phyloP scores from a whole-genome alignment of 1,140 invertebrate species.

The Drosophila melanogaster region DNA sequence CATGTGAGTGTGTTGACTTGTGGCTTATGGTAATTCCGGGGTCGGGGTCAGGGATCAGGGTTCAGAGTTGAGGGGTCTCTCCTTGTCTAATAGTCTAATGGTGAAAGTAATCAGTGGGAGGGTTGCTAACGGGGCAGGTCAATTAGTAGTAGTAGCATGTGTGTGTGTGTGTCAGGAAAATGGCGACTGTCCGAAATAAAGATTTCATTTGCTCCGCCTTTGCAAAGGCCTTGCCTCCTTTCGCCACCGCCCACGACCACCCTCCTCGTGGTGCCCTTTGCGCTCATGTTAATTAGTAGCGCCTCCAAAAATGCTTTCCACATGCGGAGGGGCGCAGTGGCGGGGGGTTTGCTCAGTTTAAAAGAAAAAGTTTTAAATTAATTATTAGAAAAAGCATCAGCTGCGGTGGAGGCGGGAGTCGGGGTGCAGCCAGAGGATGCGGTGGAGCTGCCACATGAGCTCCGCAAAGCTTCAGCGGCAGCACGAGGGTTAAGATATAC shows the following conservation, averaged over 20 bases:
- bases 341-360: constrained; percentile 39
- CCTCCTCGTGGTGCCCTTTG: not conserved
- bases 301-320: constrained; percentile 31
- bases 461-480: constrained; percentile 36
- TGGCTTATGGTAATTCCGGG: constrained; percentile 40
- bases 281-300: constrained; percentile 54
- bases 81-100: constrained; percentile 29
- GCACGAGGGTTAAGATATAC: constrained; percentile 52
- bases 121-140: not conserved
- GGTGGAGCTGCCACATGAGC: constrained; percentile 39
- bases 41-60: not conserved
- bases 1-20: constrained; percentile 52
- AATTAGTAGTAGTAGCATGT: constrained; percentile 26
- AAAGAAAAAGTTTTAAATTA: constrained; percentile 84
- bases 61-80: constrained; percentile 19
- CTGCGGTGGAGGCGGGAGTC: constrained; percentile 35
- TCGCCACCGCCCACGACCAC: too few species aligned
- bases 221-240: not conserved
- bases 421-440: constrained; percentile 10
- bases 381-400: constrained; percentile 84
- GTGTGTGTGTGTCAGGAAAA: not conserved
- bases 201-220: not conserved
- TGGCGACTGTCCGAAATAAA: not conserved
- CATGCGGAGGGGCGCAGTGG: constrained; percentile 2
- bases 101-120: constrained; percentile 36